These are phyloP conservation scores for human (Homo sapiens) DNA, from an alignment of 2,113 vertebrate genomes.

Conservation along the genomic window GRCh38 chr16:52404001-52404500, in stretches of 20 bases:
- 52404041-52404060: background rate
- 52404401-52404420: background rate
- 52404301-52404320: background rate
- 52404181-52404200: rapidly evolving
- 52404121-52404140: background rate
- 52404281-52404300: background rate
- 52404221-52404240: background rate
- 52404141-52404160: background rate
- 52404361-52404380: background rate
- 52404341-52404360: background rate
- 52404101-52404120: background rate
- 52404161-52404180: background rate
- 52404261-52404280: background rate
- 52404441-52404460: background rate
- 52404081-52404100: background rate
- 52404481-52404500: background rate
- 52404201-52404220: background rate
- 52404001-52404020: background rate
- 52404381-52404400: background rate
- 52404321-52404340: background rate
- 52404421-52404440: background rate
- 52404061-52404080: background rate
- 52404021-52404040: background rate
- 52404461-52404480: background rate
- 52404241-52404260: background rate